Base-by-base conservation (phyloP, 2,797 vertebrate genomes). In the Myiothlypis coronata region DNA sequence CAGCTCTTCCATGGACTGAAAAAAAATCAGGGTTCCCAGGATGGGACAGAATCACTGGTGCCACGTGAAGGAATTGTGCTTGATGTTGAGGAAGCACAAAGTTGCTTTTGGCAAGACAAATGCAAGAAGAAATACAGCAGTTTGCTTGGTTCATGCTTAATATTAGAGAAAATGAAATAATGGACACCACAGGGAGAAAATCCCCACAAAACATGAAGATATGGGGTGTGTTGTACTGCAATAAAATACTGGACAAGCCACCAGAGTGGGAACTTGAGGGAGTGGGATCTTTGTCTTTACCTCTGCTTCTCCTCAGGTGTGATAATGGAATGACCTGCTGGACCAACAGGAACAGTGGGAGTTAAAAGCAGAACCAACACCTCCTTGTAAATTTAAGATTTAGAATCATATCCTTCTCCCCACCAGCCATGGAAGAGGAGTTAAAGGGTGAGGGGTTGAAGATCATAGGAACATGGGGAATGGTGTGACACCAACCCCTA, bases 311-410 rank as follows among this genome's bases (percentile, higher is more conserved):
- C 12, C 67, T 92, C 61, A 28, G 52, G 1, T 22, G 30, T 22
- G 8, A 15, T 27, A 27, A 32, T 12, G 57, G 60, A 57, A 43
- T 59, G 21, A 74, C 22, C 32, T 59, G 15, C 27, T 81, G 9
- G 55, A 46, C 32, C 77, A 61, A 0, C 22, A 44, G 65, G 74
- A 64, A 7, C 63, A 63, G 24, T 2, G 6, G 49, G 60, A 35
- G 27, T 74, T 65, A 37, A 77, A 77, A 83, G 50, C 77, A 86
- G 67, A 80, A 8, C 60, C 20, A 52, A 34, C 20, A n/a, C 7
- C 30, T 6, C 1, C 0, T 1, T 65, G 32, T 34, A 37, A 44
- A 39, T 19, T 23, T 21, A 53, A 70, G n/a, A 16, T 57, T n/a
- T n/a, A 60, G 24, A 61, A 43, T 35, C 26, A 4, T 27, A 81